Evolutionary conservation across 2,113 vertebrate genomes (phyloP).

Genomic region (Phodopus roborovskii): DNA sequence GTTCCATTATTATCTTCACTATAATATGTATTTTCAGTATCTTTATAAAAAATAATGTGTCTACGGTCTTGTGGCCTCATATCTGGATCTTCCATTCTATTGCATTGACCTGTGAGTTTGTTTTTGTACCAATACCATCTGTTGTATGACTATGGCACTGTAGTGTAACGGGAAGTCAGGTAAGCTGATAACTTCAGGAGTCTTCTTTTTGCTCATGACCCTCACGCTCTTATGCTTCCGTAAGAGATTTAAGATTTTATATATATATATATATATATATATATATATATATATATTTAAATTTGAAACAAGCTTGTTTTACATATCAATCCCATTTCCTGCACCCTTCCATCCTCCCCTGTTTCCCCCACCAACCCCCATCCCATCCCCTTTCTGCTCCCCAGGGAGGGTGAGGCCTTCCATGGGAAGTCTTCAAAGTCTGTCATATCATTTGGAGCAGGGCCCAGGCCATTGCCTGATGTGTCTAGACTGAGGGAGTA

Average conservation of each 20-base stretch:
- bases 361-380: too few relatives aligned
- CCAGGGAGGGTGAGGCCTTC: too few relatives aligned
- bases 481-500: too few relatives aligned
- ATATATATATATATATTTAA: too few relatives aligned
- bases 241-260: background rate
- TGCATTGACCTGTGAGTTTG: background rate
- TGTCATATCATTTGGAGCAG: too few relatives aligned
- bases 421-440: too few relatives aligned
- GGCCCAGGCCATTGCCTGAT: too few relatives aligned
- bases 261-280: too few relatives aligned
- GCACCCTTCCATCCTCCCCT: too few relatives aligned
- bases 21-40: background rate
- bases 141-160: background rate
- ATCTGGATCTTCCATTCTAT: background rate
- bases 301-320: too few relatives aligned
- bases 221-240: background rate
- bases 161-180: background rate
- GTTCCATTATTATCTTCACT: background rate
- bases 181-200: background rate
- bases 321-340: too few relatives aligned
- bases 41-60: background rate
- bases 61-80: background rate
- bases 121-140: background rate
- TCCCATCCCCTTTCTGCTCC: too few relatives aligned
- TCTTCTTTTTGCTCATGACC: background rate